These are phyloP conservation scores for Plumapathes pennacea DNA, from an alignment of 92 coral and sea anemone genomes.

Conservation along the genomic window DNA sequence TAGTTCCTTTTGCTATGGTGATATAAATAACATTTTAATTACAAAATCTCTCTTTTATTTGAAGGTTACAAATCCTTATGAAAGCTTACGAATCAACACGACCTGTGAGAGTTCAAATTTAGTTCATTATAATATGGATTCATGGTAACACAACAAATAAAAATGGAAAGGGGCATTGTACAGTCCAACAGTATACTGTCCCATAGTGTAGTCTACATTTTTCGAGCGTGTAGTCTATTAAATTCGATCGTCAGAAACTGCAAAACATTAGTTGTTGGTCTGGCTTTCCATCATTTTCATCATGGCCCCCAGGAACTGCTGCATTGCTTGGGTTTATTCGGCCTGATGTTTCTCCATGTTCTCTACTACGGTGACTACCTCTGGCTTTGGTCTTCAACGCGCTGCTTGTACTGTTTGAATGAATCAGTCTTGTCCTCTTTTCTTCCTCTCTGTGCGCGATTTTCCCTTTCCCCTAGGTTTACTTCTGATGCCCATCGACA, in stretches of 20 bases:
- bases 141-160: no score
- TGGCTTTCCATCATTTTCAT: slow-evolving; percentile 21
- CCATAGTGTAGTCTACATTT: no score
- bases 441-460: slow-evolving; percentile 28
- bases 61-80: no score
- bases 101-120: no score
- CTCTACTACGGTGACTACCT: slow-evolving; percentile 28
- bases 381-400: slow-evolving; percentile 30
- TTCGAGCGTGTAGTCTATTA: no score
- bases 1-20: slow-evolving; percentile 11
- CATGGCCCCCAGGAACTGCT: slow-evolving; percentile 33
- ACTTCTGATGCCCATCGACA: slow-evolving; percentile 22
- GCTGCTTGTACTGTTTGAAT: slow-evolving; percentile 13
- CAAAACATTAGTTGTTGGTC: background rate
- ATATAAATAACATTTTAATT: slow-evolving; percentile 18
- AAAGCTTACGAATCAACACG: no score
- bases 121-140: no score
- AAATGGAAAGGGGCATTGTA: no score
- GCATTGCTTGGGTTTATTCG: slow-evolving; percentile 32
- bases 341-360: slow-evolving; percentile 23
- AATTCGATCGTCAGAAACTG: no score
- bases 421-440: slow-evolving; percentile 14
- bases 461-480: slow-evolving; percentile 31
- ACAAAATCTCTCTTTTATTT: slow-evolving; percentile 5
- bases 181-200: no score